Evolutionary conservation across 2,888 invertebrate genomes (phyloP), one percentile per base, ranked within the genome.

Genomic region (Altica lythri): DNA sequence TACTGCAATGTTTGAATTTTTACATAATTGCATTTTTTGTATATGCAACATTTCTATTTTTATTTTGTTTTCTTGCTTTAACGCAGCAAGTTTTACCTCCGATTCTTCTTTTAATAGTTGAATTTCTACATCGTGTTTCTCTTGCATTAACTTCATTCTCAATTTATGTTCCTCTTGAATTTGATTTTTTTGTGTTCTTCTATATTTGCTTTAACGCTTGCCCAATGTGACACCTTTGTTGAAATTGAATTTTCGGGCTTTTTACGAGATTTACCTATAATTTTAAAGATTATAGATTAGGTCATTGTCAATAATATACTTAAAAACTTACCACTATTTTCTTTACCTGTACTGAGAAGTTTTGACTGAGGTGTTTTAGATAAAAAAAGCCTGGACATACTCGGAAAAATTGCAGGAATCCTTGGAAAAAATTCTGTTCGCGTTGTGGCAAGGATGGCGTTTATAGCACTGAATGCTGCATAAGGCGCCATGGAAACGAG

Each of bases 51-150:
- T 27, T 27, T 35, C 17, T 35, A n/a, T n/a, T 35, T 35, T 35
- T 35, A 17, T 16, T 35, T 35, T 35, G 13, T 16, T 35, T 35
- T 35, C 35, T 17, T 35, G 17, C 16, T 35, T 17, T 17, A 17
- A 35, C 6, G 35, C 14, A 2, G 16, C 16, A n/a, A 16, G 16
- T 35, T 35, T 35, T 16, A 35, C 35, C 17, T 17, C 16, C 17
- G 35, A 16, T 17, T 35, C 17, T 14, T 35, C 35, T 35, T 35
- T 35, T 17, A 35, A 17, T 8, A 35, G 6, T 17, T 4, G 2
- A 35, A 35, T 17, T 35, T 35, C 6, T 17, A 35, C 8, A 17
- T 35, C 16, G n/a, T 35, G 35, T 35, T 35, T 35, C n/a, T 35
- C 35, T 35, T 35, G 14, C 35, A 35, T 35, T 2, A 35, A 17